Percentiles rank a stretch among this genome's conserved stretches.
Evolutionary conservation across 1,140 invertebrate species (phyloP).

Genomic region (Scaptomyza hsui): DNA sequence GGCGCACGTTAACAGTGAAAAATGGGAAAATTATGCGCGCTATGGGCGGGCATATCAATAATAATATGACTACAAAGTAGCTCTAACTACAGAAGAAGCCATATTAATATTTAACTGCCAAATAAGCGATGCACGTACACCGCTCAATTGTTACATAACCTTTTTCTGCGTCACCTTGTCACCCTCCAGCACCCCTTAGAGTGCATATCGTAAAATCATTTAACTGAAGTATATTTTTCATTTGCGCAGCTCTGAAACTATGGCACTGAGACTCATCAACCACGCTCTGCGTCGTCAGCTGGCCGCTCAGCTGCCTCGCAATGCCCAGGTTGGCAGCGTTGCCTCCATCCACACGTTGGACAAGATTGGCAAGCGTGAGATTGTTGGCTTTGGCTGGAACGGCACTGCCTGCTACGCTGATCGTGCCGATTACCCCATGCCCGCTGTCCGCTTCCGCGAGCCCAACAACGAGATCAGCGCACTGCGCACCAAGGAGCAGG

Average conservation of each 20-base stretch:
- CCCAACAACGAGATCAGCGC: conserved; percentile 87
- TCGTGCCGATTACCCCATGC: conserved; percentile 91
- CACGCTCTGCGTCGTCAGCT: conserved; percentile 69
- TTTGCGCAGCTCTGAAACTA: conserved; percentile 44
- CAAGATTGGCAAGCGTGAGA: conserved; percentile 93
- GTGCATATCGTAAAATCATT: conserved; percentile 36
- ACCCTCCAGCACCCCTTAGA: background rate
- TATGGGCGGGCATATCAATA: conserved; percentile 7
- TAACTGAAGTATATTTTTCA: background rate
- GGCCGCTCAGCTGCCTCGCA: conserved; percentile 60
- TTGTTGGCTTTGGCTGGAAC: conserved; percentile 95
- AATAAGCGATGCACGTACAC: conserved; percentile 17
- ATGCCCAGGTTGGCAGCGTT: conserved; percentile 67
- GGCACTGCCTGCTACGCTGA: conserved; percentile 93
- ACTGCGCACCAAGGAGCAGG: conserved; percentile 95
- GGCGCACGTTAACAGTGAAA: conserved; percentile 36
- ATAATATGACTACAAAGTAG: conserved; percentile 8
- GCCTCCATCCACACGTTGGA: conserved; percentile 77
- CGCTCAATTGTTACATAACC: conserved; percentile 41
- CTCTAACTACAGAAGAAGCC: background rate
- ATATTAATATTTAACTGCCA: conserved; percentile 9
- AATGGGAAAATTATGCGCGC: conserved; percentile 52
- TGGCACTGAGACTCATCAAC: conserved; percentile 79
- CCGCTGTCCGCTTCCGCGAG: conserved; percentile 94
- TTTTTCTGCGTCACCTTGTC: conserved; percentile 30